Evolutionary conservation across 2,797 vertebrate species (phyloP).

Genomic region (Paguma larvata): DNA sequence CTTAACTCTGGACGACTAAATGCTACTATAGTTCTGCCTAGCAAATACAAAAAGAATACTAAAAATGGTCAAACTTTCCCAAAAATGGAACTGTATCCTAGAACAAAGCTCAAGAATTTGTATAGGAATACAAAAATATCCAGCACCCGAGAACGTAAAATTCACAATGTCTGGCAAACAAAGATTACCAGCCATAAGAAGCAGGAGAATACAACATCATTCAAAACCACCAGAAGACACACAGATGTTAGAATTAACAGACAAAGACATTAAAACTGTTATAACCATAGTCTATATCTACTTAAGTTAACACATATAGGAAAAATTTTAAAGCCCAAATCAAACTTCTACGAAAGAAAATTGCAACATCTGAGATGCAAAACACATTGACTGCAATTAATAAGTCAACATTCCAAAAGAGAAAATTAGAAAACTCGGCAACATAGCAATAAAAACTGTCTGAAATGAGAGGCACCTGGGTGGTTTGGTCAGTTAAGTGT

Average conservation of each 20-base stretch:
- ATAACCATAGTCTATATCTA: background rate
- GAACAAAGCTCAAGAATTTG: background rate
- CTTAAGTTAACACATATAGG: background rate
- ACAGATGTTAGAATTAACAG: background rate
- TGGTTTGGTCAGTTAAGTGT: no score
- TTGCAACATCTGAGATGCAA: background rate
- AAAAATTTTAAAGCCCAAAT: background rate
- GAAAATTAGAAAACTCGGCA: background rate
- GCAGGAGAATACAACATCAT: background rate
- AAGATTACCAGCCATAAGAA: background rate
- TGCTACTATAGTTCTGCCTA: background rate
- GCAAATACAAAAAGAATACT: background rate
- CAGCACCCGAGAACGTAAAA: background rate
- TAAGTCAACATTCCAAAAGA: background rate
- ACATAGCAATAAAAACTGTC: background rate
- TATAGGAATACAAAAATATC: slow-evolving; percentile 11
- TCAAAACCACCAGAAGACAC: background rate
- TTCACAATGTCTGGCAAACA: background rate
- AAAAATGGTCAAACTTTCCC: background rate
- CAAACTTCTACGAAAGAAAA: slow-evolving; percentile 17
- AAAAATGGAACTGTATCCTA: background rate
- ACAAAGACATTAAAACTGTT: background rate
- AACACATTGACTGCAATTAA: background rate
- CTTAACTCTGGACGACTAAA: background rate
- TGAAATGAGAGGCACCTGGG: background rate